Base-by-base conservation (phyloP, 2,113 vertebrate species). In the Mus pahari region DNA sequence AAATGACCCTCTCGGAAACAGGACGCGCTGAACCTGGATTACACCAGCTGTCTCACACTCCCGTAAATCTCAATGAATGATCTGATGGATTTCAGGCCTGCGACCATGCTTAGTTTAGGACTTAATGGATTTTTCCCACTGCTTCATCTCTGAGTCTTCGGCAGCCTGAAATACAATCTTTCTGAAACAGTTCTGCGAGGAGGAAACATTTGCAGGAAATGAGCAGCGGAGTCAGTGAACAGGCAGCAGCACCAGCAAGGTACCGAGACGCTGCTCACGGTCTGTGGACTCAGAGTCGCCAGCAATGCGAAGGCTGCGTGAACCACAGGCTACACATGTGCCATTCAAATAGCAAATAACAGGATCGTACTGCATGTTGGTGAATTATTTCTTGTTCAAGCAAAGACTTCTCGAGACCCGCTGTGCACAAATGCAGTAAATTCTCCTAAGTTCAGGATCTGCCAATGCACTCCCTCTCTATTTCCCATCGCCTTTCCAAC, bases 81-180 rank as follows among this genome's bases (percentile, higher is more conserved):
- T 26, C 36, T 64, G n/a, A 89, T 39, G 70, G 82, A 84, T 95
- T 97, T 97, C 50, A 93, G 83, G 62, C 39, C 96, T 97, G 55
- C 53, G 0, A 62, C 17, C 79, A 92, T 31, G 77, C 81, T 68
- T 79, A 70, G 2, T 78, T 86, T 19, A 89, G 74, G 33, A 88
- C 64, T 95, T 81, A 79, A 66, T 31, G 55, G 83, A 90, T 93
- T 94, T 96, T 93, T 94, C 28, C 86, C 92, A 87, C 62, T 79
- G 42, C 17, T 94, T 82, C 66, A 48, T 42, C 7, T 96, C 70
- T 50, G 39, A 94, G 3, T 45, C 87, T 28, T 2, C 0, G 14
- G 94, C 87, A 70, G 11, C 5, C 3, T 70, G 53, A 55, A 96
- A 95, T 33, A 86, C 12, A 53, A 8, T 64, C 93, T 96, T 90